A percentile compares a stretch with the other conserved stretches of the same genome.
Evolutionary conservation across 1,140 invertebrate species (phyloP).

Genomic region (Drosophila sturtevanti): DNA sequence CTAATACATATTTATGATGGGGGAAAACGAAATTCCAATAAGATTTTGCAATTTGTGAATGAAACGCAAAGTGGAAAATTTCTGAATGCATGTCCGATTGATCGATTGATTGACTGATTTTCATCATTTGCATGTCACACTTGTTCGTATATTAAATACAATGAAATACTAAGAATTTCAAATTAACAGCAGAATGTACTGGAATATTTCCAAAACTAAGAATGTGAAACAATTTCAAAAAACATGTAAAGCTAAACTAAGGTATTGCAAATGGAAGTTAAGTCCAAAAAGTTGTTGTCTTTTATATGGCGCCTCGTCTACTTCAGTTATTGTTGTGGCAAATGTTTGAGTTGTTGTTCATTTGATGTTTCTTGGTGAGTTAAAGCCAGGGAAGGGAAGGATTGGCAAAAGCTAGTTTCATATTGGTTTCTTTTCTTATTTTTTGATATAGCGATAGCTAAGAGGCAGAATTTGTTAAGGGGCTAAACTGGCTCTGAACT

Average conservation of each 20-base stretch:
- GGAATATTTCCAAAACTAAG: background rate
- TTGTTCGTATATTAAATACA: slow-evolving; percentile 44
- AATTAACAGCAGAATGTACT: slow-evolving; percentile 29
- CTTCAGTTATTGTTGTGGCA: background rate
- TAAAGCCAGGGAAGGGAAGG: background rate
- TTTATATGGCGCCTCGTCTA: background rate
- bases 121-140: slow-evolving; percentile 44
- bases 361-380: background rate
- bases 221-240: background rate
- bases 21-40: slow-evolving; percentile 27
- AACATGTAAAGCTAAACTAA: background rate
- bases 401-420: slow-evolving; percentile 21
- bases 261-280: no score
- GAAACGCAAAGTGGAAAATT: slow-evolving; percentile 48
- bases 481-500: slow-evolving; percentile 21
- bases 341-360: slow-evolving; percentile 5
- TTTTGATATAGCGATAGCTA: slow-evolving; percentile 42
- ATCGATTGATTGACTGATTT: background rate
- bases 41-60: slow-evolving; percentile 55
- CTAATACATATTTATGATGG: slow-evolving; percentile 30
- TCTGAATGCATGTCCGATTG: slow-evolving; percentile 33
- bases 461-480: slow-evolving; percentile 23
- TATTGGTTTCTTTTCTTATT: slow-evolving; percentile 35
- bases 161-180: slow-evolving; percentile 41
- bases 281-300: background rate